These are phyloP conservation scores for Callimorpha dominula DNA, from an alignment of 2,888 invertebrate species.

Conservation along the genomic window DNA sequence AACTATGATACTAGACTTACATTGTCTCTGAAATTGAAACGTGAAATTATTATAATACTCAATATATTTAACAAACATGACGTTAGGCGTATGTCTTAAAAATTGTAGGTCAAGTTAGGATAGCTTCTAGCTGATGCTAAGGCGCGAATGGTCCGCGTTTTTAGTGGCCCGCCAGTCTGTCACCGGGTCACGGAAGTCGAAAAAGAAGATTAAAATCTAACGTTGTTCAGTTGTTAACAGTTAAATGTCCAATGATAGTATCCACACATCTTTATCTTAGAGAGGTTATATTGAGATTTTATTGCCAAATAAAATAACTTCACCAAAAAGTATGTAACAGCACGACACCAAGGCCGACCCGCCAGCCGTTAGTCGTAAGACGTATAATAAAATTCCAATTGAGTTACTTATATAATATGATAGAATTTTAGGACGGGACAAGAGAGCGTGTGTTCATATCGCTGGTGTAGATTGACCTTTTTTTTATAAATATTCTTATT, in stretches of 20 bases:
- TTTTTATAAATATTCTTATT: not conserved
- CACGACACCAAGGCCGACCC: not conserved
- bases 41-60: too few relatives aligned
- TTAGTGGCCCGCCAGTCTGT: not conserved
- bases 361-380: too few relatives aligned
- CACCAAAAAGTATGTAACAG: not conserved
- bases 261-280: not conserved
- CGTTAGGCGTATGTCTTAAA: too few relatives aligned
- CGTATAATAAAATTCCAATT: slow-evolving; percentile 2
- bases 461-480: not conserved
- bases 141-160: not conserved
- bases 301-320: not conserved
- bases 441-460: not conserved
- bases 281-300: not conserved
- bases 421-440: not conserved
- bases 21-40: too few relatives aligned
- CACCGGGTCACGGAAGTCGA: too few relatives aligned
- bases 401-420: not conserved
- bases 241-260: not conserved
- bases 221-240: not conserved
- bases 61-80: too few relatives aligned
- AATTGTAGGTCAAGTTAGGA: not conserved
- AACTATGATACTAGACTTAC: not conserved
- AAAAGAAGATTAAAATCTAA: not conserved
- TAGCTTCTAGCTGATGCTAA: not conserved